These are phyloP conservation scores for Linnaemya vulpina DNA, from an alignment of 2,888 invertebrate genomes.

Conservation along the genomic window DNA sequence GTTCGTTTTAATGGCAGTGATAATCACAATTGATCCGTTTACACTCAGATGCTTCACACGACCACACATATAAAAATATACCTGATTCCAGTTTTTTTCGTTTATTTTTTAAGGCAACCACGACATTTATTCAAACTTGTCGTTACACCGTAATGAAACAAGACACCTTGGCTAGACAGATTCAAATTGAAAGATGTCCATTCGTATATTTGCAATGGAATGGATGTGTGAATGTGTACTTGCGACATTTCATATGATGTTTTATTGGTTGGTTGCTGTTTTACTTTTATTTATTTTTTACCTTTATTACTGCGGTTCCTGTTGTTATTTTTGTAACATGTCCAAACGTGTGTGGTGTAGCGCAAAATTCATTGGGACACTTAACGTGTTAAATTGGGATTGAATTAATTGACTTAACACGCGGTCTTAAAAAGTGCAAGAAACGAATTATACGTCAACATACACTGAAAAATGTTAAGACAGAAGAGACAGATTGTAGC, in stretches of 20 bases:
- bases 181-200: constrained; percentile 67
- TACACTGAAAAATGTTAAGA: constrained; percentile 26
- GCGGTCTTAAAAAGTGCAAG: constrained; percentile 52
- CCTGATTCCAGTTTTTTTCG: constrained; percentile 11
- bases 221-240: constrained; percentile 40
- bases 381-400: constrained; percentile 75
- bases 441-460: constrained; percentile 57
- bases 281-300: neutral
- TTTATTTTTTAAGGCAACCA: constrained; percentile 19
- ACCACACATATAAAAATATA: constrained; percentile 56
- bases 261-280: constrained; percentile 35
- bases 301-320: constrained; percentile 48
- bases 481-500: constrained; percentile 13
- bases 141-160: constrained; percentile 66
- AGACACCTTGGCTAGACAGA: constrained; percentile 68
- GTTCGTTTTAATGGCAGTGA: constrained; percentile 56
- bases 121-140: constrained; percentile 64
- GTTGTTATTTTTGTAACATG: constrained; percentile 49
- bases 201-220: constrained; percentile 38
- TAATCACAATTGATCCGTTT: constrained; percentile 61
- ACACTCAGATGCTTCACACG: constrained; percentile 62
- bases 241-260: constrained; percentile 29
- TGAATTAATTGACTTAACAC: constrained; percentile 75
- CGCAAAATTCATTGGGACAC: constrained; percentile 73
- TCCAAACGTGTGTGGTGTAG: constrained; percentile 67